Base-by-base conservation (phyloP, 2,113 vertebrate species). In the Nannobrachium achirus region DNA sequence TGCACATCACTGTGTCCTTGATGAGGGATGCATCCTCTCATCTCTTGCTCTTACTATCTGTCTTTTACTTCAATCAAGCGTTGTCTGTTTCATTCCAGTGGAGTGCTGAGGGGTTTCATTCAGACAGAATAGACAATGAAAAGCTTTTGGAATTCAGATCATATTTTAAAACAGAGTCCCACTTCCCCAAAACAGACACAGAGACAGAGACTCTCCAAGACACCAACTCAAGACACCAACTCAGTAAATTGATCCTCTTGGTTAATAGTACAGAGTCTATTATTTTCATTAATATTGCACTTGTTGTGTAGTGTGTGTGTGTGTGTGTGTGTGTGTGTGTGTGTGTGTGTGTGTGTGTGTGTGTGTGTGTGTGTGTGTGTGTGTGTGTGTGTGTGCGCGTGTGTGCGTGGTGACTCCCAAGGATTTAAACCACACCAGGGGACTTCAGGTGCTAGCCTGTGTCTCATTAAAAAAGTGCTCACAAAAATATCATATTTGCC, bases 21-120 rank as follows among this genome's bases (percentile, higher is more conserved):
- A 89, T 89, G 86, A 89, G 89, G 88, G 25, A 86, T 85, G 86
- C 57, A 72, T 76, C 76, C 65, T 81, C 45, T 71, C 71, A 52
- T 39, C 66, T 56, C 78, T 61, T n/a, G n/a, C 58, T 59, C 59
- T 56, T 38, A 55, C 48, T 16, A 66, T 69, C 59, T 56, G 53
- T 46, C 46, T 69, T 73, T n/a, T 67, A 25, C 78, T 67, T 71
- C 55, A 14, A 20, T 82, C 69, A 73, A 78, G 75, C 74, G 56
- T 78, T 63, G 69, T 61, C 2, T 52, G 80, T 70, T 62, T 76
- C 50, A 69, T 76, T 73, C 67, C 56, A 57, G 19, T 44, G 46
- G 44, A 63, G 33, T 61, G 56, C 66, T 53, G 63, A 61, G 48
- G 67, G 76, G 64, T 80, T 68, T 76, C 19, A 76, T 80, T 65